Conservation (phyloP, 2,797 vertebrate species). For the Manis pentadactyla region DNA sequence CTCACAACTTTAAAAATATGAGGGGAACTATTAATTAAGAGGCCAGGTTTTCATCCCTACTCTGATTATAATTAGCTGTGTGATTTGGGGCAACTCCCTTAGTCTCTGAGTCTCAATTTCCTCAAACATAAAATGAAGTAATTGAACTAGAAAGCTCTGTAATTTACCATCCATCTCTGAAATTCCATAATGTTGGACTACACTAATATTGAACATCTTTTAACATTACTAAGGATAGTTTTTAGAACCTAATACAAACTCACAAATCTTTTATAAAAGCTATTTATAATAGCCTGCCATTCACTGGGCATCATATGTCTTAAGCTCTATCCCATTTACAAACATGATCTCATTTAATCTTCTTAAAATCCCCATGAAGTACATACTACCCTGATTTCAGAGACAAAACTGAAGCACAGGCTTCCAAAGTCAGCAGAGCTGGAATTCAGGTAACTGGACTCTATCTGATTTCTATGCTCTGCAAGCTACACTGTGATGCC, state of each 20-base stretch:
- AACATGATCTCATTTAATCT: neutral
- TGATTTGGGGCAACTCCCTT: neutral
- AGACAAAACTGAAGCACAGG: neutral
- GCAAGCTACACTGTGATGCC: neutral
- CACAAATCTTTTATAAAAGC: neutral
- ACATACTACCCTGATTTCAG: neutral
- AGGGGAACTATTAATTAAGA: constrained; percentile 56
- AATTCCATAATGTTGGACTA: neutral
- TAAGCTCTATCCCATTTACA: neutral
- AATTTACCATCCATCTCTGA: constrained; percentile 8
- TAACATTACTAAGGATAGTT: neutral
- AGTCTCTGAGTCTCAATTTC: neutral
- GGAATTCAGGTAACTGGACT: neutral
- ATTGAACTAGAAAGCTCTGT: constrained; percentile 50
- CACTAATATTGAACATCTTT: neutral
- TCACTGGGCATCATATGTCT: neutral
- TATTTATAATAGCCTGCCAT: neutral
- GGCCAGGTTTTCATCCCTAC: neutral
- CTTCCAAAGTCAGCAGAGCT: neutral
- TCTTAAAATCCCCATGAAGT: neutral
- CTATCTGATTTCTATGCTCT: neutral
- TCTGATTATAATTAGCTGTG: constrained; percentile 56
- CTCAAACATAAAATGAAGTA: constrained; percentile 30
- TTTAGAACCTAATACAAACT: constrained; percentile 15
- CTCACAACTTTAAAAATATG: constrained; percentile 32